Evolutionary conservation across 1,140 invertebrate genomes (phyloP), one percentile per base, ranked within the genome.

Genomic region (Mamestra configurata): DNA sequence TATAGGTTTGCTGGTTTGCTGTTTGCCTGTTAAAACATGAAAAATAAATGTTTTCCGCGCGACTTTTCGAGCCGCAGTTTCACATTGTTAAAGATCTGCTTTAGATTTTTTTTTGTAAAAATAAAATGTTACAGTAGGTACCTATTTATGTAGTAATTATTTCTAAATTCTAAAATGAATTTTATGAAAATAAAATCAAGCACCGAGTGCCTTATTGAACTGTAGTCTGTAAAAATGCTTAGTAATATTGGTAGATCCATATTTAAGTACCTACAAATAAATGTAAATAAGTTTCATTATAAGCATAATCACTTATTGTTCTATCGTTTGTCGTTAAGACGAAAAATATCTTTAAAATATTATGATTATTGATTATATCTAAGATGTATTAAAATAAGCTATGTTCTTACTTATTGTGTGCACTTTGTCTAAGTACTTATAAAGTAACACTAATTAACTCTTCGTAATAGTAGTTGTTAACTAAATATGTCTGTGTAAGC

Each of bases 181-280:
- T 57, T 53, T n/a, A 53, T 3, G 24, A 75, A 37, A 49, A 77
- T 43, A 68, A n/a, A 83, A 71, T 46, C 73, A 72, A 80, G 89
- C 91, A 92, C 91, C 89, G 87, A 92, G 91, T 93, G 91, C 91
- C 91, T 92, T 92, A 92, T 86, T 86, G 86, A 89, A 82, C 13
- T 35, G 89, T 93, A 93, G 91, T 80, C 35, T 91, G 89, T 93
- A 93, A 64, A 92, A 84, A 75, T 81, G 79, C 79, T 81, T 82
- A 24, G 35, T 20, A 11, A 64, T 64, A 37, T 37, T 8, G 2
- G n/a, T 64, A 64, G 35, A 1, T 27, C 4, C 13, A 20, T 11
- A 64, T 64, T 40, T 64, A 59, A 35, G 31, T 64, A 31, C 0
- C 11, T 35, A 31, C 27, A 31, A 31, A 55, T 40, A 40, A 40